Evolutionary conservation across 2,888 invertebrate species (phyloP), one percentile per base, ranked within the genome.

Genomic region (Papilio demoleus): DNA sequence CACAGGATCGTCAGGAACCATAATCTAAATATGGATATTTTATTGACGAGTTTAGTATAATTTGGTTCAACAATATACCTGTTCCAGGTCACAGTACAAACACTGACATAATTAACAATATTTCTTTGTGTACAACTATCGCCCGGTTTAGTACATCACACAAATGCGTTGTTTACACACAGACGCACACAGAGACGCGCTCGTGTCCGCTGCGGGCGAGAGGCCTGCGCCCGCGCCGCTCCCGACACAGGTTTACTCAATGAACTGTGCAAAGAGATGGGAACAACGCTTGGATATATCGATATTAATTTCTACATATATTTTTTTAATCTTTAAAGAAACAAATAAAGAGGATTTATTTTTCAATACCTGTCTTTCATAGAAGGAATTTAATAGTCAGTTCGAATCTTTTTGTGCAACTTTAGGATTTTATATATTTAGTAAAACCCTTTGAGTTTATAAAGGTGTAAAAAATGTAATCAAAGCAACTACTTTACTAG

Each of bases 221-320:
- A 64, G 67, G 68, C 70, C 68, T 71, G 79, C 79, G 80, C 81
- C 78, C 76, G 82, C 80, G 78, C 79, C 73, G 77, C 75, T 75
- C 73, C 76, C 70, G 78, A 81, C 86, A 84, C 85, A 81, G 82
- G 83, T 88, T 88, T 89, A 85, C 88, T 89, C 87, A 90, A 90
- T 88, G 88, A 87, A 89, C 84, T 80, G 82, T 77, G 77, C 75
- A 73, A 75, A 82, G 81, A 77, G 81, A 79, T 79, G 80, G 75
- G 71, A 71, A 59, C 70, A 6, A 70, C 72, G 70, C 67, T 66
- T 70, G 68, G 70, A 75, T 70, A 72, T 77, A 74, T 76, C 75
- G 74, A 76, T 73, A 73, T 12, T 17, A 17, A 22, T 47, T 66
- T n/a, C n/a, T 11, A 4, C 22, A 4, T 8, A 24, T 11, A 14